These are phyloP conservation scores for Mus caroli DNA, from an alignment of 2,797 vertebrate genomes.

Conservation along the genomic window DNA sequence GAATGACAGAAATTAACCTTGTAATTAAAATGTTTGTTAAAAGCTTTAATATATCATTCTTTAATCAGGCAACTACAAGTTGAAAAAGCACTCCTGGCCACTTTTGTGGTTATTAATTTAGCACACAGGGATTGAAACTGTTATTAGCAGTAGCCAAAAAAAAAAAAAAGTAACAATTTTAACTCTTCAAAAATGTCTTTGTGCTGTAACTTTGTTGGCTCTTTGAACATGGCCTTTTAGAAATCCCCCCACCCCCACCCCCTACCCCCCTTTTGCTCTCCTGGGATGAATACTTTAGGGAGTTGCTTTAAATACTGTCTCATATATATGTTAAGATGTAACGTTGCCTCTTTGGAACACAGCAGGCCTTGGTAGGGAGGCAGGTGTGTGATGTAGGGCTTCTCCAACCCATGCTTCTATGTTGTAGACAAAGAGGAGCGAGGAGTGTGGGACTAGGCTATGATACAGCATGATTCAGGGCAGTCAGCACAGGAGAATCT, in stretches of 20 bases:
- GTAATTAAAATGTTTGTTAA: slow-evolving; percentile 25
- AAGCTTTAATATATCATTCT: not conserved
- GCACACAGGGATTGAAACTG: slow-evolving; percentile 3
- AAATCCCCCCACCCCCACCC: not conserved
- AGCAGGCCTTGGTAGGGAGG: not conserved
- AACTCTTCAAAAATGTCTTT: slow-evolving; percentile 41
- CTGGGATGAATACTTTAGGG: not conserved
- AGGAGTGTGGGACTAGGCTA: not conserved
- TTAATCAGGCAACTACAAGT: not conserved
- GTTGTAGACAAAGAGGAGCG: slow-evolving; percentile 42
- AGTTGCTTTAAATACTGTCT: not conserved
- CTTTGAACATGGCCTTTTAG: slow-evolving; percentile 39
- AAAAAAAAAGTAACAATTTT: slow-evolving; percentile 11
- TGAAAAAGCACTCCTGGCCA: slow-evolving; percentile 2
- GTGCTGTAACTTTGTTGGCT: slow-evolving; percentile 15
- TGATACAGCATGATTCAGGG: not conserved
- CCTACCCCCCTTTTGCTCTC: not conserved
- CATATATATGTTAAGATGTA: slow-evolving; percentile 24
- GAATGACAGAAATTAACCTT: slow-evolving; percentile 56
- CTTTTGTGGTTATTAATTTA: slow-evolving; percentile 69
- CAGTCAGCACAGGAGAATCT: not conserved
- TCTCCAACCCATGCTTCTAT: not conserved
- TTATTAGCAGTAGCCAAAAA: not conserved
- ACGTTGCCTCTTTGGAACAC: not conserved
- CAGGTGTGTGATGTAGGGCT: not conserved